Percentiles rank a stretch among this genome's conserved stretches.
These are phyloP conservation scores for Turritopsis rubra DNA, from an alignment of 30 jellyfish, hydroid and myxozoan genomes.

Conservation along the genomic window DNA sequence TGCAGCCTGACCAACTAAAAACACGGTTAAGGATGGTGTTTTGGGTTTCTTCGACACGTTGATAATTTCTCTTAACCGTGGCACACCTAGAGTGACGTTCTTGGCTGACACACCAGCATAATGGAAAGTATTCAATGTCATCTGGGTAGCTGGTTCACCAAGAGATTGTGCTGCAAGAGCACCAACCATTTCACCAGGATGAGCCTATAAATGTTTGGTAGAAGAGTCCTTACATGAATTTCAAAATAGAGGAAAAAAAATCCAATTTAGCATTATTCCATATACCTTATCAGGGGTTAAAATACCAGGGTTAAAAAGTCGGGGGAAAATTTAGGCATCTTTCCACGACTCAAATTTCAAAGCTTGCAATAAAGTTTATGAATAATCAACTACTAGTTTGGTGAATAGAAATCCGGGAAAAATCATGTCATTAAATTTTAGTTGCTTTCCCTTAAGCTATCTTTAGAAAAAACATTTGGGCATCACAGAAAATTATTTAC, in stretches of 20 bases:
- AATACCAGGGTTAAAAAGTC: no score
- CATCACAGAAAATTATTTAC: slow-evolving; percentile 17
- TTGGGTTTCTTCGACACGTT: slow-evolving; percentile 98
- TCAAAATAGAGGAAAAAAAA: no score
- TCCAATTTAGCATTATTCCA: no score
- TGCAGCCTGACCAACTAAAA: slow-evolving; percentile 90
- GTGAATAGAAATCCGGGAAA: neutral
- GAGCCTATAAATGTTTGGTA: slow-evolving; percentile 41
- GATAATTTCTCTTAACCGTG: slow-evolving; percentile 92
- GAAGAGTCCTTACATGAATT: neutral
- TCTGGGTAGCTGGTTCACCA: slow-evolving; percentile 99
- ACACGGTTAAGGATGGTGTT: slow-evolving; percentile 99
- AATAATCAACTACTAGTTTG: neutral
- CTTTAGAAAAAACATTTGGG: no score
- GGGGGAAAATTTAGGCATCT: no score
- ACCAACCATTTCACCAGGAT: slow-evolving; percentile 99
- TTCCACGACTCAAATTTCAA: no score
- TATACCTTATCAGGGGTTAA: no score
- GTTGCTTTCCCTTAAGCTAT: no score
- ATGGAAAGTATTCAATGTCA: slow-evolving; percentile 99
- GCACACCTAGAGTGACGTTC: slow-evolving; percentile 99
- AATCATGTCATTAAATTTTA: neutral
- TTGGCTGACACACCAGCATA: slow-evolving; percentile 99
- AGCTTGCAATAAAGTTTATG: no score
- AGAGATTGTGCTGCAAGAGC: slow-evolving; percentile 99